Evolutionary conservation across 2,797 vertebrate genomes (phyloP), one percentile per base, ranked within the genome.

Genomic region (Acrossocheilus wenchowensis): DNA sequence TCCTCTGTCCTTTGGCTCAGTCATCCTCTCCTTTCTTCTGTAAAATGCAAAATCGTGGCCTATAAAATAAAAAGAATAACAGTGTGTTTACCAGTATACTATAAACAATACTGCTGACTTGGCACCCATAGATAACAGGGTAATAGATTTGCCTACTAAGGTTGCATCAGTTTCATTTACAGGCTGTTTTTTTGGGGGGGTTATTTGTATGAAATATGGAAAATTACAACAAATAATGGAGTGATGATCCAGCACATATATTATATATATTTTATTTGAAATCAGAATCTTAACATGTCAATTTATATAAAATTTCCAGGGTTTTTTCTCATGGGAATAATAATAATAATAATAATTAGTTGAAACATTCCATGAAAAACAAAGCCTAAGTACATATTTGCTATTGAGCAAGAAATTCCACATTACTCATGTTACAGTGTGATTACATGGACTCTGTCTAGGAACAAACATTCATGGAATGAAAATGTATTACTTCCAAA

Each of bases 1-100:
- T 54, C 54, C 8, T 23, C 5, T 52, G 23, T 71, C 19, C 66
- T 81, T 75, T 5, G 34, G 62, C 36, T 69, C 50, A 80, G 68
- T 81, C 64, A 69, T 88, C 89, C 90, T 90, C 90, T 94, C 92
- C 92, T 89, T 89, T 89, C 90, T 90, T 95, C 90, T 92, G 91
- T 48, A 96, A 92, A 91, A 96, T 92, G 92, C 95, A 95, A 90
- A 95, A 98, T 52, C 97, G 94, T 0, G 95, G 94, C 91, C 98
- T 98, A 87, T 71, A 78, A 86, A 91, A 83, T 89, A 92, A 39
- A 89, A 90, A 52, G 23, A 81, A 64, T 54, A 14, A 36, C 4
- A 23, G 21, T 41, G 39, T 21, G 23, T 14, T 84, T 39, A 78
- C 21, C 41, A 62, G 34, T 80, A 60, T n/a, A 75, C 26, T 39